Percentiles rank a stretch among this genome's conserved stretches.
Evolutionary conservation across 2,888 invertebrate species (phyloP).

Genomic region (Mactromeris polynyma): DNA sequence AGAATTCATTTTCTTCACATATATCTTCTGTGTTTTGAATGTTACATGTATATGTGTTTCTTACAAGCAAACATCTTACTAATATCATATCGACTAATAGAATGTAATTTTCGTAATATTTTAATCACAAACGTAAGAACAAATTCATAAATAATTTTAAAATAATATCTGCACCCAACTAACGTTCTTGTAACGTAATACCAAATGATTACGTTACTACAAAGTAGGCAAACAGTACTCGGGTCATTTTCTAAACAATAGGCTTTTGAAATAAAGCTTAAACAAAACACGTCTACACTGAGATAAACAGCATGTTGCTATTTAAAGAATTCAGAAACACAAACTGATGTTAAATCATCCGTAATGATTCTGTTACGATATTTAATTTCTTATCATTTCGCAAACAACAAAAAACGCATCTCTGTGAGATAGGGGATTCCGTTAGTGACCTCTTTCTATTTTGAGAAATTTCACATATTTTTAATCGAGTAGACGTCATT

Average conservation of each 20-base stretch:
- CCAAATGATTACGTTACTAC: too few relatives aligned
- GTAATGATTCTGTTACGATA: neutral
- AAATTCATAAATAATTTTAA: too few relatives aligned
- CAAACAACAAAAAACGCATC: neutral
- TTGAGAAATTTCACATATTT: neutral
- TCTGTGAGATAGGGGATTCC: neutral
- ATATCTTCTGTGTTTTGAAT: too few relatives aligned
- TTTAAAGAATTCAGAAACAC: neutral
- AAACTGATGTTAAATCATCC: neutral
- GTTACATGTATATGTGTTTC: too few relatives aligned
- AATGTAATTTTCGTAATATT: neutral
- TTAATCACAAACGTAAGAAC: neutral
- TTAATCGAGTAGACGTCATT: neutral
- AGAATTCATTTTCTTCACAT: too few relatives aligned
- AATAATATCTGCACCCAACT: too few relatives aligned
- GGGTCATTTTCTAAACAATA: neutral
- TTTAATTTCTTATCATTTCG: constrained; percentile 1
- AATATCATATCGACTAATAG: too few relatives aligned
- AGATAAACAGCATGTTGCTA: neutral
- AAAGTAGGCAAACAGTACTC: too few relatives aligned
- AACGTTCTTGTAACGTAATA: too few relatives aligned
- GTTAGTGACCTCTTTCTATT: neutral
- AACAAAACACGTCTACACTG: neutral
- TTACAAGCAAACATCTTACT: too few relatives aligned
- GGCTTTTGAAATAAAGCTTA: neutral